Evolutionary conservation across 1,140 invertebrate species (phyloP).

Genomic region (Melanaphis sacchari): DNA sequence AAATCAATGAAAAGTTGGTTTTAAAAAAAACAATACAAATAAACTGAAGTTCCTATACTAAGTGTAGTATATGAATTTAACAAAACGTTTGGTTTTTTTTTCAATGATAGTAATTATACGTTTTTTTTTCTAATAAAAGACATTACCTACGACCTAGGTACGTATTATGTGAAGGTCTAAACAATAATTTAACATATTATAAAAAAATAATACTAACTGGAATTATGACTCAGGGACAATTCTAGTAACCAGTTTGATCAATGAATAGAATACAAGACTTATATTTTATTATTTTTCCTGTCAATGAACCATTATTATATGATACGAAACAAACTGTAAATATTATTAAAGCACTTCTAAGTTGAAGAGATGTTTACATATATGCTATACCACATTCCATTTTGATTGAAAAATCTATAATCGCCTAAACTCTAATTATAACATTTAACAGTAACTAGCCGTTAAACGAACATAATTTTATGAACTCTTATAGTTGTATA

Average conservation of each 20-base stretch:
- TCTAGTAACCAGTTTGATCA: slow-evolving; percentile 25
- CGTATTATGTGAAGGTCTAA: background rate
- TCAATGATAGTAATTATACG: background rate
- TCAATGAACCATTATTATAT: slow-evolving; percentile 26
- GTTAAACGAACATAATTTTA: background rate
- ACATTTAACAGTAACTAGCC: background rate
- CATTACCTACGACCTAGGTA: background rate
- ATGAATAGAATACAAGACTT: background rate
- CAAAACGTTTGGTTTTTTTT: background rate
- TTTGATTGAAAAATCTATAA: background rate
- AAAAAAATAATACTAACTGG: background rate
- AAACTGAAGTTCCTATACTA: background rate
- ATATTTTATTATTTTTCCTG: slow-evolving; percentile 2
- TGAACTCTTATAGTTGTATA: background rate
- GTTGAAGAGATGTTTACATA: background rate
- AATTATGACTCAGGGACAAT: slow-evolving; percentile 31
- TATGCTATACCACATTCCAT: background rate
- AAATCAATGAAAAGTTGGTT: background rate
- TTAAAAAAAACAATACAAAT: background rate
- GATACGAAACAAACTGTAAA: slow-evolving; percentile 3
- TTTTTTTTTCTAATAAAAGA: background rate
- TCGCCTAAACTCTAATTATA: background rate
- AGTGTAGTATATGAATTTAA: background rate
- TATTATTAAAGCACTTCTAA: background rate
- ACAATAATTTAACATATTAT: background rate